These are phyloP conservation scores for Drosophila santomea DNA, from an alignment of 1,140 invertebrate species.

Conservation along the genomic window DNA sequence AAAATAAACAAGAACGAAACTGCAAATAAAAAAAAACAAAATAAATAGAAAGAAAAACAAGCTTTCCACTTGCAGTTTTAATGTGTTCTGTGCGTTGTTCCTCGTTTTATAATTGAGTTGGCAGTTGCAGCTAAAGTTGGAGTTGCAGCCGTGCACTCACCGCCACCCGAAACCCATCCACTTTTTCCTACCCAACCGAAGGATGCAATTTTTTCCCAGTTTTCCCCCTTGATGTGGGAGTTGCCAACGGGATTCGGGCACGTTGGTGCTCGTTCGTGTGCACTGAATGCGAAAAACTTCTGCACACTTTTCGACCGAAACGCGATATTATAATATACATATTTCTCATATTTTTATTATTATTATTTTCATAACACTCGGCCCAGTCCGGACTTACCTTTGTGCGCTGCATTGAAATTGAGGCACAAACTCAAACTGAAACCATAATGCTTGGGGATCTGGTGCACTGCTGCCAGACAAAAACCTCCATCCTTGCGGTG, in stretches of 20 bases:
- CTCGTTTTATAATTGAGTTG: conserved; percentile 79
- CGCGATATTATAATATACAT: conserved; percentile 66
- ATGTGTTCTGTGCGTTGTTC: conserved; percentile 80
- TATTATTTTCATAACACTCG: conserved; percentile 34
- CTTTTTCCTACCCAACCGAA: conserved; percentile 3
- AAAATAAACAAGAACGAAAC: conserved; percentile 63
- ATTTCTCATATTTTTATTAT: conserved; percentile 50
- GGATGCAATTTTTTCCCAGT: neutral
- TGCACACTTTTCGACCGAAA: conserved; percentile 65
- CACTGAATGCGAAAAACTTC: conserved; percentile 80
- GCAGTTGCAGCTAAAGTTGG: conserved; percentile 52
- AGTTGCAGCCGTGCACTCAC: conserved; percentile 33
- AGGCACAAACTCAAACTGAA: conserved; percentile 16
- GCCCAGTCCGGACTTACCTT: conserved; percentile 47
- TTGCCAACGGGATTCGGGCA: conserved; percentile 26
- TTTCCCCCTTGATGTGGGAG: conserved; percentile 12
- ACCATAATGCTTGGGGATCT: conserved; percentile 32
- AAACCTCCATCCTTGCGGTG: conserved; percentile 36
- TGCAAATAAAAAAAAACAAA: conserved; percentile 20
- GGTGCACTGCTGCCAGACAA: conserved; percentile 27
- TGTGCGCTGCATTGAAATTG: conserved; percentile 49
- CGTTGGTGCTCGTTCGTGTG: conserved; percentile 71
- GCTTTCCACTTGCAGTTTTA: conserved; percentile 79
- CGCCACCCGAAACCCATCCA: neutral
- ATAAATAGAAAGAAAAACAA: conserved; percentile 40